Evolutionary conservation across 2,888 invertebrate genomes (phyloP).

Genomic region (Andrena fulva): DNA sequence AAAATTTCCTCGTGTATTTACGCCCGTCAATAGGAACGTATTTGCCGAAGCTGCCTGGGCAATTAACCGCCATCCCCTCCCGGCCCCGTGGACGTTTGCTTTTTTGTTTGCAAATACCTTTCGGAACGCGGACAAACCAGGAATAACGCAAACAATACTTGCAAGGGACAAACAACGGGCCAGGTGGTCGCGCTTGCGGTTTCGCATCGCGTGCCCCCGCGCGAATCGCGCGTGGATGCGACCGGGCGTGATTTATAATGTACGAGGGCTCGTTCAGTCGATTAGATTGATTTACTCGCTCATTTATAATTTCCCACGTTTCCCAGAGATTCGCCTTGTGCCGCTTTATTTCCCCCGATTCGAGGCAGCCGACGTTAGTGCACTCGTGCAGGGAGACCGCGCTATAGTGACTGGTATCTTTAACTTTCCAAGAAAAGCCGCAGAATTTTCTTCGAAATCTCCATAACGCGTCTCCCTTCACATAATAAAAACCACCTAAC

Average conservation of each 20-base stretch:
- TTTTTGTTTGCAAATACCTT: conserved; percentile 76
- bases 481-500: neutral
- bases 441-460: too few relatives aligned
- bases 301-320: conserved; percentile 59
- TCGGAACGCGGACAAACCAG: conserved; percentile 69
- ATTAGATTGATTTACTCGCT: conserved; percentile 60
- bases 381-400: neutral
- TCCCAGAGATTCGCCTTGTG: conserved; percentile 14
- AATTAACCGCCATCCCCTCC: conserved; percentile 74
- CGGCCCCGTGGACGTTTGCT: conserved; percentile 61
- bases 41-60: conserved; percentile 75
- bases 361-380: neutral
- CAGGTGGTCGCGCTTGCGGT: conserved; percentile 43
- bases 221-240: conserved; percentile 34
- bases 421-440: neutral
- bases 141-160: conserved; percentile 75
- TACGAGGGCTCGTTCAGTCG: conserved; percentile 46
- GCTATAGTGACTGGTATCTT: neutral
- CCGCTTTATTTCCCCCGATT: conserved; percentile 18
- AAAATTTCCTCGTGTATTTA: conserved; percentile 72
- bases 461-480: too few relatives aligned
- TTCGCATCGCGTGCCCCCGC: conserved; percentile 23
- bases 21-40: conserved; percentile 72
- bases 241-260: conserved; percentile 63
- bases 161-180: conserved; percentile 49